These are phyloP conservation scores for Neogobius melanostomus DNA, from an alignment of 2,113 vertebrate genomes.

Conservation along the genomic window DNA sequence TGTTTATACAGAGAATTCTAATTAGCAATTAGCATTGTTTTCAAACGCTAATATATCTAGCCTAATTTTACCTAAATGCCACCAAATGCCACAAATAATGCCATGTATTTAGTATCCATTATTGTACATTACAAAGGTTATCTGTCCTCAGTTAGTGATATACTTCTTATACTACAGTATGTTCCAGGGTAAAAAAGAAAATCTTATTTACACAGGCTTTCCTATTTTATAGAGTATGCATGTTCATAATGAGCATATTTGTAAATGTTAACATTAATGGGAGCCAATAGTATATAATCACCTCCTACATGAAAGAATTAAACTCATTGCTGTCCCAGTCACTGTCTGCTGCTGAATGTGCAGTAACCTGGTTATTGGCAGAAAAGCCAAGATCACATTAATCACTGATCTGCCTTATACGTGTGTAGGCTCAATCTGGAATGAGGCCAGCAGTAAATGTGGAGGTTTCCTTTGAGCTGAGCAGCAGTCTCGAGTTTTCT, in stretches of 20 bases:
- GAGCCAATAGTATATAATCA: conserved; percentile 8
- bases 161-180: too few relatives aligned
- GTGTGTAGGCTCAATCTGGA: conserved; percentile 7
- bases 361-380: conserved; percentile 9
- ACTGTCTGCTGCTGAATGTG: conserved; percentile 6
- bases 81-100: background rate
- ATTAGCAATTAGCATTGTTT: background rate
- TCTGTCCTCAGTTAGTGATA: too few relatives aligned
- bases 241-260: background rate
- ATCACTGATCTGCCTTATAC: conserved; percentile 3
- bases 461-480: conserved; percentile 7
- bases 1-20: too few relatives aligned
- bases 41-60: background rate
- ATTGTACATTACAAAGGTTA: too few relatives aligned
- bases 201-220: background rate
- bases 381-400: conserved; percentile 7
- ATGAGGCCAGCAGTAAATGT: conserved; percentile 1
- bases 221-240: background rate
- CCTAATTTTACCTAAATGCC: background rate
- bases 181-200: too few relatives aligned
- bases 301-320: conserved; percentile 8
- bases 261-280: conserved; percentile 6
- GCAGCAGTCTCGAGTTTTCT: background rate
- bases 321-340: background rate
- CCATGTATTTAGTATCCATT: background rate